These are phyloP conservation scores for Cynoglossus semilaevis DNA, from an alignment of 2,113 vertebrate species.

Conservation along the genomic window DNA sequence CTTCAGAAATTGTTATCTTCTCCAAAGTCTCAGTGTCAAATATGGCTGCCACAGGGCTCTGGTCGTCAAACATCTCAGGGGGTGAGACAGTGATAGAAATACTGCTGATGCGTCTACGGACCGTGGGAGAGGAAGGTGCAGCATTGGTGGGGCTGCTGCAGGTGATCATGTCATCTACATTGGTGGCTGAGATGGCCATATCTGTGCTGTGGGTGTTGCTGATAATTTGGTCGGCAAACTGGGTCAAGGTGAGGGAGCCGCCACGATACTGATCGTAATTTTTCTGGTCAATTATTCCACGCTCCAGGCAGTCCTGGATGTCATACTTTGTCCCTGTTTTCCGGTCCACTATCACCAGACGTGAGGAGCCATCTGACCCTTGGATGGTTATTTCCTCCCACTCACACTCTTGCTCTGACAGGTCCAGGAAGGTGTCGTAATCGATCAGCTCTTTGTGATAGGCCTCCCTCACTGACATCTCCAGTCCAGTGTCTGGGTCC, in stretches of 20 bases:
- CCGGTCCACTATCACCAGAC: constrained; percentile 88
- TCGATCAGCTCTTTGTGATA: constrained; percentile 93
- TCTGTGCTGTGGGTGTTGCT: constrained; percentile 68
- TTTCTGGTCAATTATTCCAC: constrained; percentile 80
- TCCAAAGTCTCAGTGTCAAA: constrained; percentile 96
- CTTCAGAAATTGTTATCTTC: constrained; percentile 92
- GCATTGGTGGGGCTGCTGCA: constrained; percentile 74
- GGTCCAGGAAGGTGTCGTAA: constrained; percentile 90
- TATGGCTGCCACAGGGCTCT: constrained; percentile 89
- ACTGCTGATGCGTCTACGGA: constrained; percentile 73
- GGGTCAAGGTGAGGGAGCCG: constrained; percentile 85
- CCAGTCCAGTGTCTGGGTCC: constrained; percentile 90
- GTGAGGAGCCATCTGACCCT: constrained; percentile 83
- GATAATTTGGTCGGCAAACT: constrained; percentile 90
- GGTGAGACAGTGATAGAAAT: constrained; percentile 81
- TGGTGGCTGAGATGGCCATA: constrained; percentile 66
- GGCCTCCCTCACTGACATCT: constrained; percentile 96
- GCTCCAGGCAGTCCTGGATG: constrained; percentile 86
- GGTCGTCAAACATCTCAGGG: constrained; percentile 87
- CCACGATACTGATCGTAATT: constrained; percentile 87
- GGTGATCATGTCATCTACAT: constrained; percentile 71
- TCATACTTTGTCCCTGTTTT: constrained; percentile 95
- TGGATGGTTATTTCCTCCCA: constrained; percentile 98
- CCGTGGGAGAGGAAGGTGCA: constrained; percentile 73
- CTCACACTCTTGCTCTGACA: constrained; percentile 96